A percentile compares a stretch with the other conserved stretches of the same genome.
These are phyloP conservation scores for Polymixis flavicincta DNA, from an alignment of 2,888 invertebrate species.

Conservation along the genomic window DNA sequence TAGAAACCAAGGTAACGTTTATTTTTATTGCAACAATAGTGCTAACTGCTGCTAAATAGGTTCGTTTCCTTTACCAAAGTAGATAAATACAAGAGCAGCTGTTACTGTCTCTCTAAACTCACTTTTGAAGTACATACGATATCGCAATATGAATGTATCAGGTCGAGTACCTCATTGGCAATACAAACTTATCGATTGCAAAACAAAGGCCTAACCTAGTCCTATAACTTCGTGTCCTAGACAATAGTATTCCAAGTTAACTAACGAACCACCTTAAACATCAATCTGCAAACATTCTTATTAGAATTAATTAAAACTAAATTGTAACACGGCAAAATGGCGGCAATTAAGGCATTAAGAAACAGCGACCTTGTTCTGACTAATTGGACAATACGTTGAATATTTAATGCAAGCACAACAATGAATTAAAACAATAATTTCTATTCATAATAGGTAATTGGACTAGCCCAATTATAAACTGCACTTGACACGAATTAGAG, in stretches of 20 bases:
- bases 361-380: constrained; percentile 78
- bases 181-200: constrained; percentile 51
- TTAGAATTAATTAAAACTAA: constrained; percentile 68
- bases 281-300: constrained; percentile 67
- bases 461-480: constrained; percentile 76
- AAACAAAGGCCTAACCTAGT: constrained; percentile 48
- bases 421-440: constrained; percentile 79
- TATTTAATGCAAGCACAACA: constrained; percentile 74
- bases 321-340: constrained; percentile 74
- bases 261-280: constrained; percentile 60
- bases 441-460: constrained; percentile 76
- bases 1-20: constrained; percentile 51
- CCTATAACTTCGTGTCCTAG: constrained; percentile 45
- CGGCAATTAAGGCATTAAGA: constrained; percentile 78
- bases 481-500: constrained; percentile 86
- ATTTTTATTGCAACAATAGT: constrained; percentile 49
- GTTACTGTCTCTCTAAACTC: constrained; percentile 14
- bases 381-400: constrained; percentile 77
- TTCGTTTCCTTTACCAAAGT: constrained; percentile 21
- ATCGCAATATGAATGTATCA: constrained; percentile 39
- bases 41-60: constrained; percentile 52
- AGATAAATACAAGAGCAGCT: constrained; percentile 11
- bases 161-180: constrained; percentile 30
- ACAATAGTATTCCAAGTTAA: constrained; percentile 45
- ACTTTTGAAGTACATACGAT: constrained; percentile 26